Conservation (phyloP, 2,888 invertebrate genomes). For the Stenodera caucasica region DNA sequence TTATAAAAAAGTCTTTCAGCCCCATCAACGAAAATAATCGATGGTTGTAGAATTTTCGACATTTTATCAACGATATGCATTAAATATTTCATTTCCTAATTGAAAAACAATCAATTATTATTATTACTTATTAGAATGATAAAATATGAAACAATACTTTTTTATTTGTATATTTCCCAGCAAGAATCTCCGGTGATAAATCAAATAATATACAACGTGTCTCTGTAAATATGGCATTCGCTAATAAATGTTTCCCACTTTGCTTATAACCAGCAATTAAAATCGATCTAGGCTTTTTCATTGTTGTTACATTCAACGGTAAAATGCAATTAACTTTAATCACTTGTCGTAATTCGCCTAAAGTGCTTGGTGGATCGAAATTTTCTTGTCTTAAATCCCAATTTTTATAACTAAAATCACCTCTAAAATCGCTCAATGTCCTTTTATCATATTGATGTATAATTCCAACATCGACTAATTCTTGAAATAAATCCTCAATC, state of each 20-base stretch:
- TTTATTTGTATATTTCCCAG: slow-evolving; percentile 69
- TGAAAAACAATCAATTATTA: slow-evolving; percentile 1
- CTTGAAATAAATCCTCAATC: slow-evolving; percentile 70
- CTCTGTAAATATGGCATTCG: slow-evolving; percentile 75
- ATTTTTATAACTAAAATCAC: slow-evolving; percentile 66
- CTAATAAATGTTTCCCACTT: slow-evolving; percentile 71
- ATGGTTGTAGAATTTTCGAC: slow-evolving; percentile 69
- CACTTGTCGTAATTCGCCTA: slow-evolving; percentile 65
- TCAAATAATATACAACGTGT: slow-evolving; percentile 76
- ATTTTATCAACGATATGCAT: slow-evolving; percentile 69
- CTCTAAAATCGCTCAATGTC: slow-evolving; percentile 66
- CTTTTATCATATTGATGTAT: slow-evolving; percentile 61
- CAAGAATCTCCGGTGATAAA: slow-evolving; percentile 69
- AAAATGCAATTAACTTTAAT: slow-evolving; percentile 65
- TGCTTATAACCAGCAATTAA: slow-evolving; percentile 71
- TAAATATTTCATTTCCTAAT: slow-evolving; percentile 64
- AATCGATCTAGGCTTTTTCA: slow-evolving; percentile 61
- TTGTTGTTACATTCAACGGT: slow-evolving; percentile 57
- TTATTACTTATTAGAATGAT: too few species aligned
- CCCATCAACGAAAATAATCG: slow-evolving; percentile 70
- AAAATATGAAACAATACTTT: too few species aligned
- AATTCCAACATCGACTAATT: slow-evolving; percentile 70
- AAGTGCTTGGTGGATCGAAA: slow-evolving; percentile 58
- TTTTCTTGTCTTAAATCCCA: slow-evolving; percentile 36
- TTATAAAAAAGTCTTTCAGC: slow-evolving; percentile 72